Conservation (phyloP, 2,888 invertebrate genomes). For the Yponomeuta sedellus region DNA sequence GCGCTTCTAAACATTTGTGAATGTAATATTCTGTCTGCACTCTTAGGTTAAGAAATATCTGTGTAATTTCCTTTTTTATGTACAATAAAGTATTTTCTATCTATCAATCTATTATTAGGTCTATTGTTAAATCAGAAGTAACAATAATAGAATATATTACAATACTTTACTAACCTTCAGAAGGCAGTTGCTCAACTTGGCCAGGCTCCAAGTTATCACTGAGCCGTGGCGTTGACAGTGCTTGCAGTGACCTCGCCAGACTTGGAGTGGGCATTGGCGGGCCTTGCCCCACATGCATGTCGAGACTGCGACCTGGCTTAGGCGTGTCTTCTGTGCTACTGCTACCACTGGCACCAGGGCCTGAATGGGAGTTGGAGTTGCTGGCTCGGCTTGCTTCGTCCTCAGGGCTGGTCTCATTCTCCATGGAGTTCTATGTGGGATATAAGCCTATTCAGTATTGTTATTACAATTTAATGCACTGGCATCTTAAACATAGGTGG, state of each 20-base stretch:
- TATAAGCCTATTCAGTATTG: neutral
- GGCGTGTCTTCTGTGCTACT: slow-evolving; percentile 25
- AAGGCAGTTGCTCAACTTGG: slow-evolving; percentile 82
- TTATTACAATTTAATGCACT: neutral
- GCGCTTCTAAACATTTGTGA: no score
- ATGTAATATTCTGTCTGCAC: no score
- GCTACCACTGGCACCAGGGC: slow-evolving; percentile 49
- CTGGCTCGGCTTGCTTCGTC: slow-evolving; percentile 59
- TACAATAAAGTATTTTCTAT: no score
- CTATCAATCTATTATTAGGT: no score
- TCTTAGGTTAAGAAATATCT: no score
- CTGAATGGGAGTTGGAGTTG: slow-evolving; percentile 51
- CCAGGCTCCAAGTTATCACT: slow-evolving; percentile 78
- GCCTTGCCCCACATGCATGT: slow-evolving; percentile 30
- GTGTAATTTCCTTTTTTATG: no score
- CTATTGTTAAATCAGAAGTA: no score
- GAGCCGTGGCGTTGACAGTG: slow-evolving; percentile 76
- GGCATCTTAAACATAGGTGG: no score
- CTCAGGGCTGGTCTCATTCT: slow-evolving; percentile 67
- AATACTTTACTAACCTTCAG: slow-evolving; percentile 73
- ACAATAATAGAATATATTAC: no score
- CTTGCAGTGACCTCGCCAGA: slow-evolving; percentile 78
- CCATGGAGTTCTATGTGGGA: slow-evolving; percentile 53
- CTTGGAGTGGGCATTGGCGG: slow-evolving; percentile 71
- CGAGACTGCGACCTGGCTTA: slow-evolving; percentile 9